Evolutionary conservation across 2,113 vertebrate species (phyloP).

Genomic region (Myotis lucifugus): DNA sequence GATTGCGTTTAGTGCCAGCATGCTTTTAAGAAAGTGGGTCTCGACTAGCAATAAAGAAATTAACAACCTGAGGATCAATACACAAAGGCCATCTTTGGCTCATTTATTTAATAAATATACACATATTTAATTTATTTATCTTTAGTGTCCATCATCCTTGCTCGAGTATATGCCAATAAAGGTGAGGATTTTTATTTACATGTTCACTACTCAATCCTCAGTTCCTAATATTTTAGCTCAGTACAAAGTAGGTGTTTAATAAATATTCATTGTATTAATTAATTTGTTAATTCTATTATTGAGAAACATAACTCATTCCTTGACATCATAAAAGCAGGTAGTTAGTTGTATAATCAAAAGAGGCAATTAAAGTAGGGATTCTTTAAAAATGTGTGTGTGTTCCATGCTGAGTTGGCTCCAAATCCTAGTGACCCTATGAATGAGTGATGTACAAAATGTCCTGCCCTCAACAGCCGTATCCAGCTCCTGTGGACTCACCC

Average conservation of each 20-base stretch:
- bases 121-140: not conserved
- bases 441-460: too few relatives aligned
- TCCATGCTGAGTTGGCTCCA: not conserved
- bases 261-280: not conserved
- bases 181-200: not conserved
- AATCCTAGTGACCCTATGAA: too few relatives aligned
- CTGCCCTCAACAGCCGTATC: too few relatives aligned
- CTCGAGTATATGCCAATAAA: not conserved
- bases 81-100: not conserved
- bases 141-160: not conserved
- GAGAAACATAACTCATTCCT: not conserved
- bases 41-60: not conserved
- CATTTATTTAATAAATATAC: not conserved
- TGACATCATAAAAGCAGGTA: not conserved
- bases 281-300: not conserved
- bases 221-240: not conserved
- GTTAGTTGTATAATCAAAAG: not conserved
- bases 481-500: too few relatives aligned
- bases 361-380: not conserved
- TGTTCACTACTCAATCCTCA: not conserved
- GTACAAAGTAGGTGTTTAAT: not conserved
- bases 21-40: not conserved
- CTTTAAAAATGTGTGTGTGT: not conserved
- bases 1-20: not conserved
- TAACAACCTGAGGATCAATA: not conserved